Evolutionary conservation across 2,888 invertebrate genomes (phyloP).

Genomic region (Habroteleia sp.): DNA sequence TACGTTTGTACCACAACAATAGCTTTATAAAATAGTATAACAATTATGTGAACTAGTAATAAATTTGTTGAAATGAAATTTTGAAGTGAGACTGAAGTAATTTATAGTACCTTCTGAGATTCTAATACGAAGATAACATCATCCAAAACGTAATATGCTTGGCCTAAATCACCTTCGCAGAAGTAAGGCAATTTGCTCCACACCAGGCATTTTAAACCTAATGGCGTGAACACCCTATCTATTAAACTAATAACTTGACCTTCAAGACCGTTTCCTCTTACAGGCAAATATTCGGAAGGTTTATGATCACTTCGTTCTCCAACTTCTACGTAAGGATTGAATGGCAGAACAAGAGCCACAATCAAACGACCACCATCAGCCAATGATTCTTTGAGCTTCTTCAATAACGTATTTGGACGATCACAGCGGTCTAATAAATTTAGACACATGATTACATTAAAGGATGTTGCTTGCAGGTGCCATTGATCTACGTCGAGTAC

Average conservation of each 20-base stretch:
- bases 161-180: conserved; percentile 97
- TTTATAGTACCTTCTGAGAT: conserved; percentile 68
- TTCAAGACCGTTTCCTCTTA: conserved; percentile 87
- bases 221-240: conserved; percentile 84
- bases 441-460: conserved; percentile 92
- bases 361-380: conserved; percentile 88
- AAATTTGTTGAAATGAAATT: too few relatives aligned
- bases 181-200: conserved; percentile 97
- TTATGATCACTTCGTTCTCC: conserved; percentile 88
- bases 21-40: too few relatives aligned
- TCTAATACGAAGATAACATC: conserved; percentile 93
- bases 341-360: conserved; percentile 96
- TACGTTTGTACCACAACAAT: too few relatives aligned
- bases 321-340: conserved; percentile 95
- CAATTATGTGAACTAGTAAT: too few relatives aligned
- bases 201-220: conserved; percentile 88
- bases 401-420: conserved; percentile 89
- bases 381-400: conserved; percentile 87
- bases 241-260: conserved; percentile 90
- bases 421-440: conserved; percentile 97
- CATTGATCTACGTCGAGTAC: conserved; percentile 87
- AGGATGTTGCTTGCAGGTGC: conserved; percentile 82
- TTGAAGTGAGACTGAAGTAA: too few relatives aligned
- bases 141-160: conserved; percentile 94
- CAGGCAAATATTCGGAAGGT: conserved; percentile 86